phyloP scores from a whole-genome alignment of 2,113 vertebrate species.

The Pristiophorus japonicus region DNA sequence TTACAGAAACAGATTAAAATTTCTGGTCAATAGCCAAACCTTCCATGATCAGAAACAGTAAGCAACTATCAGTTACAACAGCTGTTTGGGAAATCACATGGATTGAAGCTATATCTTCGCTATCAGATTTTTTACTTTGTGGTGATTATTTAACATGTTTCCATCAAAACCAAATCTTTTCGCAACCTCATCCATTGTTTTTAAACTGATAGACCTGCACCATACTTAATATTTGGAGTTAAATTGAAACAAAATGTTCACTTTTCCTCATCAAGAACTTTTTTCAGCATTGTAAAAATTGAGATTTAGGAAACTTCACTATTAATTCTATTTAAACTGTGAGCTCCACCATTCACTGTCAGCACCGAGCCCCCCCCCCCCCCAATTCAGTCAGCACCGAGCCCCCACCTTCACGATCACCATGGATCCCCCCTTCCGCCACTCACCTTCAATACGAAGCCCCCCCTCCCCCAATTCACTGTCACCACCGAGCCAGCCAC shows the following conservation, averaged over 20 bases:
- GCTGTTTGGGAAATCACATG: neutral
- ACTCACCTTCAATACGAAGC: no score
- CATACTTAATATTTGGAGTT: neutral
- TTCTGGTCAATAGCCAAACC: neutral
- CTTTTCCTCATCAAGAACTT: neutral
- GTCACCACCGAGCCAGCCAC: no score
- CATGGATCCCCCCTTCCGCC: no score
- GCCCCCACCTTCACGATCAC: no score
- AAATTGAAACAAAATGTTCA: neutral
- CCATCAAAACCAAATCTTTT: neutral
- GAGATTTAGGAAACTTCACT: neutral
- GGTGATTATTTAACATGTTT: neutral
- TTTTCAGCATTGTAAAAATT: neutral
- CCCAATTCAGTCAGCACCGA: no score
- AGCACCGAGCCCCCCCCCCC: neutral
- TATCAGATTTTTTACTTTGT: neutral
- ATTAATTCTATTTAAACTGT: neutral
- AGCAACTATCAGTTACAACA: neutral
- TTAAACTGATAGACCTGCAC: neutral
- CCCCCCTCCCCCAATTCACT: no score
- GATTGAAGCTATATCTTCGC: neutral
- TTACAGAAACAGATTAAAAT: neutral
- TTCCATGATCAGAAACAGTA: neutral
- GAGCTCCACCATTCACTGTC: neutral
- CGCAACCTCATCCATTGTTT: neutral